Base-by-base conservation (phyloP, 2,888 invertebrate genomes). In the Odontomyia ornata region DNA sequence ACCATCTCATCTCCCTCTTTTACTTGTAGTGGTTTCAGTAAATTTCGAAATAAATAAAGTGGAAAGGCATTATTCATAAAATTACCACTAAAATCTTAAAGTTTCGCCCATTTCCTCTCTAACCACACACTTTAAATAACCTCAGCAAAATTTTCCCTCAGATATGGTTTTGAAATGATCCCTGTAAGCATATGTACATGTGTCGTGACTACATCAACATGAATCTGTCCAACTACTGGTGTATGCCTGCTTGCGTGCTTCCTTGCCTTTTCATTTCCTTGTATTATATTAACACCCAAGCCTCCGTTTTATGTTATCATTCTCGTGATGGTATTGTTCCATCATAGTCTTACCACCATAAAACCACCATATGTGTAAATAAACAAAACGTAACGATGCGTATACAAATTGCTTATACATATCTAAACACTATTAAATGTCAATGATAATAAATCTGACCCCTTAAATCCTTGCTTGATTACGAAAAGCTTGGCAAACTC, bases 361-460 rank as follows among this genome's bases (percentile, higher is more conserved):
- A 69, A 47, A 25, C 75, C 69, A 69, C 47, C 69, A 69, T 69
- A 69, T 69, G 47, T 67, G 36, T 27, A 76, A 78, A 76, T 78
- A 78, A 78, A 78, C 72, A 78, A 76, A 78, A 78, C 47, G 60
- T 76, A 78, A 76, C 76, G 78, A 78, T 73, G 78, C 78, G 78
- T 78, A 56, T 62, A 76, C 76, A 76, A 76, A 76, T 78, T 76
- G 78, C 78, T 78, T 78, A 76, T 76, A 75, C 62, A 76, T 67
- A 71, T 67, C 65, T 73, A 76, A 75, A 75, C 67, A 76, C 78
- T 77, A 78, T 78, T 78, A 78, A 75, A 78, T 78, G 75, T 77
- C 78, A 75, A 77, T 76, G 77, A 77, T 77, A 77, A 78, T 78
- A 78, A 78, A 78, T 78, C 76, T 77, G 73, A 77, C 46, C 77